Conservation (phyloP, 2,113 vertebrate genomes). For the Serilophus lunatus region DNA sequence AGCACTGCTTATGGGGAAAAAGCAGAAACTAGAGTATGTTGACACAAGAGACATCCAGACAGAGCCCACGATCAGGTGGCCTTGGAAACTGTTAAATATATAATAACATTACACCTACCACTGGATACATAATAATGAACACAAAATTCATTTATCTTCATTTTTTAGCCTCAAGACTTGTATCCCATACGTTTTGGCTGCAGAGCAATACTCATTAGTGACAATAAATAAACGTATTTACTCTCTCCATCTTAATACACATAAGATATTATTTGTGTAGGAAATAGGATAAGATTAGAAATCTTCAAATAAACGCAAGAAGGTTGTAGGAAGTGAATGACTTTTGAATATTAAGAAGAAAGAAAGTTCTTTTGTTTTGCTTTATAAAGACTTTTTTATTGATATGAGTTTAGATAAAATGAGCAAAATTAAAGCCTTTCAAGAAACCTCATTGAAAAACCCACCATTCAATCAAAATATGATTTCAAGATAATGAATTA, state of each 20-base stretch:
- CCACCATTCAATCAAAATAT: neutral
- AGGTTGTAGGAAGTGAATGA: neutral
- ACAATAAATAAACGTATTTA: neutral
- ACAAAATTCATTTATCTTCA: neutral
- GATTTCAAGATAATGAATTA: neutral
- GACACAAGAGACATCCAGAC: neutral
- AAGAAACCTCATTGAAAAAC: neutral
- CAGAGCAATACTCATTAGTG: neutral
- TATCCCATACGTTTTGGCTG: neutral
- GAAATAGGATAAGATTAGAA: neutral
- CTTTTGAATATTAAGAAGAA: neutral
- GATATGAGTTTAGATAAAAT: neutral
- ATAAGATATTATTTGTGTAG: neutral
- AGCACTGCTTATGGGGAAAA: neutral
- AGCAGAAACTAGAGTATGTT: neutral
- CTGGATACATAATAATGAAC: neutral
- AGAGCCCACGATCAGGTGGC: neutral
- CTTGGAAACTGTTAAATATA: neutral
- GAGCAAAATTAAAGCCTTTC: neutral
- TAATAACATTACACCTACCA: neutral
- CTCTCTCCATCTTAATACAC: neutral
- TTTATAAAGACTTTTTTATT: neutral
- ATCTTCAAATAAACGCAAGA: neutral
- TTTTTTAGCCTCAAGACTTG: neutral
- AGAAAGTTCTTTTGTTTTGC: neutral